Base-by-base conservation (phyloP, 2,113 vertebrate species). In the Peromyscus polionotus region DNA sequence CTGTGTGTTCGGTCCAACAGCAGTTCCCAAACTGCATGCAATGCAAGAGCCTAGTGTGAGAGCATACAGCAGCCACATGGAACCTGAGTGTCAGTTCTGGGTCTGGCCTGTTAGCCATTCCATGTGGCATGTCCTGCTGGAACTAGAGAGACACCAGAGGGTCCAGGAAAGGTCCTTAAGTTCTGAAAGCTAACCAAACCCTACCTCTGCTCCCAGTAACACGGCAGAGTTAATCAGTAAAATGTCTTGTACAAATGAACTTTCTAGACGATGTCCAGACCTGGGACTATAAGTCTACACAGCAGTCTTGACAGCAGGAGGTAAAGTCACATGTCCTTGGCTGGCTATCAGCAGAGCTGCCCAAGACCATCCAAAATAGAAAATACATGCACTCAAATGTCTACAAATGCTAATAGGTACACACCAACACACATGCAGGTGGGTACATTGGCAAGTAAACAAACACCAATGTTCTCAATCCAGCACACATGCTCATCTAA, bases 121-220 rank as follows among this genome's bases (percentile, higher is more conserved):
- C 57, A 26, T 26, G 11, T 0, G 13, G 45, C 4, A 10, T 11
- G 63, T 19, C 57, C 48, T 16, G 0, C 12, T 65, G 6, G 57
- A 26, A 54, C 6, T 5, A 42, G 61, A 42, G 45, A 48, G 45
- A 45, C 42, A 65, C 59, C 28, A 79, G 73, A 67, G 31, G 28
- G 26, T 3, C 31, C 17, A 26, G 33, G 45, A 17, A 45, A 79
- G 39, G 59, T 13, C 13, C 59, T 17, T 45, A 31, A 3, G 36
- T 6, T 16, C 54, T 45, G 16, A 36, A 73, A 65, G 59, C 28
- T 20, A 20, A 5, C 0, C 6, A n/a, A 28, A 63, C 13, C 33
- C 85, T 5, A 8, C 11, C 5, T 17, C 20, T 12, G 36, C 24
- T 13, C 63, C 61, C 61, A 3, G 7, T 36, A 90, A 33, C 6